Conservation (phyloP, 1,140 invertebrate genomes). For the Ceratosolen fusciceps region DNA sequence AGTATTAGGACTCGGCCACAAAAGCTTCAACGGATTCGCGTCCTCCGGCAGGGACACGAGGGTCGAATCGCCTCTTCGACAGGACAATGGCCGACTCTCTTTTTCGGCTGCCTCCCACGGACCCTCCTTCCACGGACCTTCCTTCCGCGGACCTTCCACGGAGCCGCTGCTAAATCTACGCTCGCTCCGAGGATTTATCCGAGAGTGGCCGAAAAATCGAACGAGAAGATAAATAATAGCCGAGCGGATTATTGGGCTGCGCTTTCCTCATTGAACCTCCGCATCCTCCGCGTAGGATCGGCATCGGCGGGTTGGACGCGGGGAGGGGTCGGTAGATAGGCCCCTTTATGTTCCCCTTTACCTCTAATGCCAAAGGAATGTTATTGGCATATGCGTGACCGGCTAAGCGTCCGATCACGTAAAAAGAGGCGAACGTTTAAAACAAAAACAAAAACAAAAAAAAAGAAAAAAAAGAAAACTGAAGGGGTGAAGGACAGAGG, state of each 20-base stretch:
- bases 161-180: not conserved
- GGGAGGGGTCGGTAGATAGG: not conserved
- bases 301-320: no score
- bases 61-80: no score
- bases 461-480: no score
- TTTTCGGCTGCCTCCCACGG: no score
- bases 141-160: not conserved
- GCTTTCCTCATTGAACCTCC: constrained; percentile 32
- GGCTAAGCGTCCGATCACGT: constrained; percentile 20
- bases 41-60: no score
- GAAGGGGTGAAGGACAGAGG: no score
- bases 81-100: no score
- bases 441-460: no score
- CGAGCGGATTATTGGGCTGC: not conserved
- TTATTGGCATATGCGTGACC: constrained; percentile 19
- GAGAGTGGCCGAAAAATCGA: constrained; percentile 22
- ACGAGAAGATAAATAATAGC: not conserved
- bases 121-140: no score
- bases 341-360: constrained; percentile 24
- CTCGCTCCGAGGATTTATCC: not conserved
- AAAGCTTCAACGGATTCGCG: no score
- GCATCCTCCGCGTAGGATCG: no score
- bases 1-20: no score
- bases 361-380: constrained; percentile 41
- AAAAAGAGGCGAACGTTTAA: constrained; percentile 18